These are phyloP conservation scores for Triplophysa bombifrons DNA, from an alignment of 2,797 vertebrate species.

Conservation along the genomic window DNA sequence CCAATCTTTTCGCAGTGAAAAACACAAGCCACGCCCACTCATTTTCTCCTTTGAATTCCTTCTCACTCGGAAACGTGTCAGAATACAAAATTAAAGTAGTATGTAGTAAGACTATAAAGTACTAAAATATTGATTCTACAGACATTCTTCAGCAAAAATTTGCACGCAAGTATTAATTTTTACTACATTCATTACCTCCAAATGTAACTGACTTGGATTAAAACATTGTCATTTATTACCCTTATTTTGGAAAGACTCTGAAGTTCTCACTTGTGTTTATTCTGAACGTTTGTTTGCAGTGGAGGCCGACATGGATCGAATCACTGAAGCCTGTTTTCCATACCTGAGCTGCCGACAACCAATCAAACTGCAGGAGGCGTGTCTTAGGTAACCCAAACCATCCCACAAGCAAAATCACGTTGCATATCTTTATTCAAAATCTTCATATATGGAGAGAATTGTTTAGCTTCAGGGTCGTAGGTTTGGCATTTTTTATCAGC, in stretches of 20 bases:
- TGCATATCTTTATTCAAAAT: background rate
- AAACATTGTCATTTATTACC: background rate
- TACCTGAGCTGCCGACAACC: conserved; percentile 94
- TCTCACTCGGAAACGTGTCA: too few species aligned
- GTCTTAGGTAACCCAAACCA: conserved; percentile 79
- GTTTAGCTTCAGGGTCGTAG: background rate
- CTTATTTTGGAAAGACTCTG: background rate
- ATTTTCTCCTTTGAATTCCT: too few species aligned
- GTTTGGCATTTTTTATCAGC: too few species aligned
- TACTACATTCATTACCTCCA: too few species aligned
- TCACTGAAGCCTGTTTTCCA: conserved; percentile 84
- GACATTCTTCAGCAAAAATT: too few species aligned
- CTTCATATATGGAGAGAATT: background rate
- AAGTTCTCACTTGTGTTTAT: background rate
- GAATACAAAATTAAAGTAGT: too few species aligned
- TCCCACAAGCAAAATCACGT: too few species aligned
- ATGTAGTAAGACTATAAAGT: too few species aligned
- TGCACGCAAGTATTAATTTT: too few species aligned
- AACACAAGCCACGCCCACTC: too few species aligned
- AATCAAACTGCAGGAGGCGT: conserved; percentile 86
- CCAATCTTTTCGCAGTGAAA: too few species aligned
- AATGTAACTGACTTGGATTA: background rate
- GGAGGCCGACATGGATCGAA: conserved; percentile 85
- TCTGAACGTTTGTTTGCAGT: conserved; percentile 74
- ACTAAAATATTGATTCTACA: too few species aligned